phyloP scores from a whole-genome alignment of 1,140 invertebrate genomes.

The Drosophila suzukii region DNA sequence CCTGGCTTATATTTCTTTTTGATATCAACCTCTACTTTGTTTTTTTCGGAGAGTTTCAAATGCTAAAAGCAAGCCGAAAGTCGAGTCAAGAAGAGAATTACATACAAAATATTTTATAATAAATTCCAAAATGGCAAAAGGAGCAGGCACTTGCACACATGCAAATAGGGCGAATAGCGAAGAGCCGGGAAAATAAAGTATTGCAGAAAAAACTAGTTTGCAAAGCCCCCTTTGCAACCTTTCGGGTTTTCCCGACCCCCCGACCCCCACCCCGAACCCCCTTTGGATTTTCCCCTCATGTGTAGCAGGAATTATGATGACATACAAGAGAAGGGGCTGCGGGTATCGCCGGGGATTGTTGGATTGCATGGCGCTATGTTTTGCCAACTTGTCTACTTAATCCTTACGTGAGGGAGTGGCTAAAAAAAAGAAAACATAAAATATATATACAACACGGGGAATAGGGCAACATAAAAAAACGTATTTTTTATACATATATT shows the following conservation, averaged over 20 bases:
- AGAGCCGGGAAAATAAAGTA: constrained; percentile 18
- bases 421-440: constrained; percentile 19
- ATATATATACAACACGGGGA: constrained; percentile 6
- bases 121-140: constrained; percentile 55
- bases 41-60: constrained; percentile 7
- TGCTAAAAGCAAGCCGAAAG: constrained; percentile 22
- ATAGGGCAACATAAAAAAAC: not conserved
- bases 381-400: constrained; percentile 78
- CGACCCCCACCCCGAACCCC: not conserved
- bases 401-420: constrained; percentile 57
- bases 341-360: constrained; percentile 27
- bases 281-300: constrained; percentile 31
- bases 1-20: constrained; percentile 20
- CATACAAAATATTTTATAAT: constrained; percentile 69
- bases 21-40: not conserved
- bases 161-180: constrained; percentile 31
- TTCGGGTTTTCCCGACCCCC: not conserved
- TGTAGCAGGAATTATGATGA: constrained; percentile 50
- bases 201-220: constrained; percentile 51
- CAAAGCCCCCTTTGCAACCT: constrained; percentile 12
- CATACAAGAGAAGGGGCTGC: constrained; percentile 25
- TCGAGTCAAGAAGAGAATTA: constrained; percentile 57
- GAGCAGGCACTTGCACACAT: constrained; percentile 16
- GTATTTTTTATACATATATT: constrained; percentile 35
- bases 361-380: constrained; percentile 49